Percentiles rank a stretch among this genome's conserved stretches.
Evolutionary conservation across 2,888 invertebrate species (phyloP).

Genomic region (Synanthedon myopaeformis): DNA sequence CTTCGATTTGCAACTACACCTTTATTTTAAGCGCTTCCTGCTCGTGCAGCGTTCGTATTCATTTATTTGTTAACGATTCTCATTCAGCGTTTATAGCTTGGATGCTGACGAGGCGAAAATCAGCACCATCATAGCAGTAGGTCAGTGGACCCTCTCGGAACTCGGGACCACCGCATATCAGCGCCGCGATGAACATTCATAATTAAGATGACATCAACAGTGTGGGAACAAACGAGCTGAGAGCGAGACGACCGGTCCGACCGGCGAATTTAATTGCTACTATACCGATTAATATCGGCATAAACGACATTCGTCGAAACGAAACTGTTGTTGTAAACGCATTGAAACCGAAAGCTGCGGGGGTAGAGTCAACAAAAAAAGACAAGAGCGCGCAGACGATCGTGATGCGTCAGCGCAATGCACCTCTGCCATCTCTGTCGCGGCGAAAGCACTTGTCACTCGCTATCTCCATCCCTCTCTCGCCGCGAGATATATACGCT

Average conservation of each 20-base stretch:
- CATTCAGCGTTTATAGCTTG: conserved; percentile 30
- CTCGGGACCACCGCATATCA: conserved; percentile 13
- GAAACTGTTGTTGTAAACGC: conserved; percentile 28
- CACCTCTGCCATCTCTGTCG: conserved; percentile 42
- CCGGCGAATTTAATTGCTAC: conserved; percentile 53
- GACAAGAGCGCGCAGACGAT: conserved; percentile 43
- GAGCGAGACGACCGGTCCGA: conserved; percentile 48
- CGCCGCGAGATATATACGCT: conserved; percentile 1
- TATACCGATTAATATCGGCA: conserved; percentile 46
- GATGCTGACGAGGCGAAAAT: conserved; percentile 55
- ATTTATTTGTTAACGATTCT: conserved; percentile 26
- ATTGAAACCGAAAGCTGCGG: conserved; percentile 50
- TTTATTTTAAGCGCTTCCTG: conserved; percentile 28
- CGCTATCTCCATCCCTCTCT: conserved; percentile 24
- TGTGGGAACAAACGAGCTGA: conserved; percentile 63
- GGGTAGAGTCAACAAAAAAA: conserved; percentile 42
- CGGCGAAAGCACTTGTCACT: conserved; percentile 34
- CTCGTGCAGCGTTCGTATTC: conserved; percentile 1
- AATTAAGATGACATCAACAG: conserved; percentile 66
- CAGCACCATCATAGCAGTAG: conserved; percentile 35
- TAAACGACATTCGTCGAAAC: conserved; percentile 39
- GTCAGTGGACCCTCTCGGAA: conserved; percentile 45
- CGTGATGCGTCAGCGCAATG: conserved; percentile 62
- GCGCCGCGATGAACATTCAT: conserved; percentile 45
- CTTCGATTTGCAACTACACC: conserved; percentile 42